Evolutionary conservation across 35 echinoderm and acorn worm genomes (phyloP).

Genomic region (Apostichopus parvimensis): DNA sequence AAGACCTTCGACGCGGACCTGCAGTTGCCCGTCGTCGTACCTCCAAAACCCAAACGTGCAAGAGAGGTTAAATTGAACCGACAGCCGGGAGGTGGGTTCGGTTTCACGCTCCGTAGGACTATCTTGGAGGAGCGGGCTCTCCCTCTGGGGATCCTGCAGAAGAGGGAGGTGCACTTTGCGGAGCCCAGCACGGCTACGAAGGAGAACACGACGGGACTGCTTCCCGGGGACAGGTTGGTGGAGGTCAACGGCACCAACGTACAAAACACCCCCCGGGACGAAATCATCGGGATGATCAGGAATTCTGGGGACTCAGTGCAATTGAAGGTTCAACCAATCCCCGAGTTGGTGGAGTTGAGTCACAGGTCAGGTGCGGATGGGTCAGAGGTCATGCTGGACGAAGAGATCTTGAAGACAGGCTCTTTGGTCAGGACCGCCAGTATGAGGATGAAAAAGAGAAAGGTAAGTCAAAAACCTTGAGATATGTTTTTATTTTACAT

Average conservation of each 20-base stretch:
- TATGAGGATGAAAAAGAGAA: constrained; percentile 72
- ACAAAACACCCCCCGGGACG: constrained; percentile 77
- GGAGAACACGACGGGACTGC: constrained; percentile 87
- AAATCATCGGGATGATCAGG: constrained; percentile 85
- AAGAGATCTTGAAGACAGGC: constrained; percentile 87
- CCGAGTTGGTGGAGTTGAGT: constrained; percentile 94
- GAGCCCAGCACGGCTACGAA: constrained; percentile 82
- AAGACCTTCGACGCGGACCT: constrained; percentile 80
- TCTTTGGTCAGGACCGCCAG: constrained; percentile 82
- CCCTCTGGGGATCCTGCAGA: constrained; percentile 49
- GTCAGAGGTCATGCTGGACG: constrained; percentile 78
- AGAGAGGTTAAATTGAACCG: constrained; percentile 81
- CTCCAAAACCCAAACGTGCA: constrained; percentile 79
- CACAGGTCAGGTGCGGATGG: constrained; percentile 83
- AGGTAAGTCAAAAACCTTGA: constrained; percentile 58
- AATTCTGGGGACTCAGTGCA: constrained; percentile 79
- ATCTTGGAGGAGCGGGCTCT: constrained; percentile 72
- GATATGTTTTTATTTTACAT: no score
- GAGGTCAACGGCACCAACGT: constrained; percentile 92
- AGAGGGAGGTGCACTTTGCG: constrained; percentile 91
- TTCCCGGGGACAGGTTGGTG: constrained; percentile 91
- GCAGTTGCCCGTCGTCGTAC: constrained; percentile 68
- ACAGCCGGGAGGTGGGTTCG: constrained; percentile 87
- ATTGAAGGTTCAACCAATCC: constrained; percentile 95
- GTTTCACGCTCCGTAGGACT: constrained; percentile 87